Evolutionary conservation across 1,140 invertebrate species (phyloP).

Genomic region (Aphaenogaster ashmeadi): DNA sequence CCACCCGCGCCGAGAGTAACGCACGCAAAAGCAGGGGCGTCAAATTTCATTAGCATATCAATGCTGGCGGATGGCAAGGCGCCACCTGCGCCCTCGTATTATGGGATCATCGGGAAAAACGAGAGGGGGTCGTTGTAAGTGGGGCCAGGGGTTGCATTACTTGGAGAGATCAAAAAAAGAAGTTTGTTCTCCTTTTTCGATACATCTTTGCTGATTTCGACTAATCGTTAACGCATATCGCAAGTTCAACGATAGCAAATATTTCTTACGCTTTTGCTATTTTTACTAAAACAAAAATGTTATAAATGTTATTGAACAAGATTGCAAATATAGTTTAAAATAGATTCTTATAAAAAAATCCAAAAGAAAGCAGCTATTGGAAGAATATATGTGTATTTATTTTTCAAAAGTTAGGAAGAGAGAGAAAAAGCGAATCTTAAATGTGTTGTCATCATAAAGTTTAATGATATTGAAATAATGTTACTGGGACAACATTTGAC

Average conservation of each 20-base stretch:
- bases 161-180: constrained; percentile 52
- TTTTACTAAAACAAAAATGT: neutral
- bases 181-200: constrained; percentile 22
- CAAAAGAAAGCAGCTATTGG: neutral
- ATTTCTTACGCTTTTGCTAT: neutral
- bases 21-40: constrained; percentile 82
- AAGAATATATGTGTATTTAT: neutral
- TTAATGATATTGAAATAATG: neutral
- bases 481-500: neutral
- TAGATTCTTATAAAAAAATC: neutral
- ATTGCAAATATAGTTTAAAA: neutral
- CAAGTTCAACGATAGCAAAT: neutral
- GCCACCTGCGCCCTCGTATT: constrained; percentile 86
- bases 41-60: constrained; percentile 88
- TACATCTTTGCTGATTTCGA: constrained; percentile 22
- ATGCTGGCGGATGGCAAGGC: constrained; percentile 86
- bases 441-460: neutral
- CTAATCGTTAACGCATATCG: constrained; percentile 68
- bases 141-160: constrained; percentile 54
- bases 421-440: neutral
- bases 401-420: neutral
- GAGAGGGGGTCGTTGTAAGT: constrained; percentile 60
- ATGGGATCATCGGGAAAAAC: constrained; percentile 83
- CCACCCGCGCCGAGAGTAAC: constrained; percentile 44
- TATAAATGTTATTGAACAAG: neutral